Base-by-base conservation (phyloP, 1,140 invertebrate species). In the Zaprionus davidi region DNA sequence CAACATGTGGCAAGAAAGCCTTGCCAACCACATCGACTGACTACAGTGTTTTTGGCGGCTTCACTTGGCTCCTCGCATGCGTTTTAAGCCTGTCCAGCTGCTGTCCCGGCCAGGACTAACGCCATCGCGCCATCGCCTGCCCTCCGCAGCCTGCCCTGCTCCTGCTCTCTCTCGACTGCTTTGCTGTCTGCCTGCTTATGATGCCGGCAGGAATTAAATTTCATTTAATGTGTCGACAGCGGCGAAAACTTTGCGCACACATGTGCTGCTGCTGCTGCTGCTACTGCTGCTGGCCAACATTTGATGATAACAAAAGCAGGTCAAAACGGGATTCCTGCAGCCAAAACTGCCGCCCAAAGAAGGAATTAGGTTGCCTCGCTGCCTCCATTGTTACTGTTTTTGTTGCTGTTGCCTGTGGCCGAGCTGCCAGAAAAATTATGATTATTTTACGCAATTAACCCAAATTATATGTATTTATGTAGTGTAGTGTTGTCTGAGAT, bases 261-360 rank as follows among this genome's bases (percentile, higher is more conserved):
- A 82, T 67, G 73, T 81, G 72, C 73, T 76, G 38, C 66, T 41
- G 38, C 38, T 49, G 74, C 71, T 81, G 72, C 73, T 76, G 31
- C 66, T 41, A 15, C 38, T 49, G 74, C 71, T 66, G 69, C 49
- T 80, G 82, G 79, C 60, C 69, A 73, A 65, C 56, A 82, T 86
- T 86, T 87, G 82, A 80, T 88, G 83, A 86, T 87, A 86, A 88
- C 77, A 87, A 87, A 86, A 86, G 79, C 80, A 83, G 83, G 83
- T 86, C 83, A 87, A 71, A 84, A 73, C 73, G 76, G 64, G 66
- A 72, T 28, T 31, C 15, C 31, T 46, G 9, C 12, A 38, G 44
- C 15, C 34, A 24, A 31, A 31, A 66, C 12, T 49, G 53, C 31
- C 28, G 38, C 34, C 60, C 38, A 46, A 59, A 64, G 67, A 41